Conservation (phyloP, 2,113 vertebrate species). For the Polypterus bichir region DNA sequence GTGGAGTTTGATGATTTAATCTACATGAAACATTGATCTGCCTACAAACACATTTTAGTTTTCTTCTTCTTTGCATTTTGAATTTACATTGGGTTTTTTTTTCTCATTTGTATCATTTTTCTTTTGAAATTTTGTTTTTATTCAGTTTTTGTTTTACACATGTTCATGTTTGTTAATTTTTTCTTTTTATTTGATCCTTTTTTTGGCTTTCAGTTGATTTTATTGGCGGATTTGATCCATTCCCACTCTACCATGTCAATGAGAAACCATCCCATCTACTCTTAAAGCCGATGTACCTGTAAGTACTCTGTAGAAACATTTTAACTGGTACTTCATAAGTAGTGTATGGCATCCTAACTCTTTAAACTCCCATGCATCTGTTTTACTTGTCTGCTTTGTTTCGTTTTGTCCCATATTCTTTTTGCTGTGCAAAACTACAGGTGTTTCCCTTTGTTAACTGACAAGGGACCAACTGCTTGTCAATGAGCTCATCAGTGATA, state of each 20-base stretch:
- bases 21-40: too few relatives aligned
- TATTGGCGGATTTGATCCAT: slow-evolving; percentile 93
- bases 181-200: slow-evolving; percentile 37
- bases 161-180: slow-evolving; percentile 26
- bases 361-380: too few relatives aligned
- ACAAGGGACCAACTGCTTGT: too few relatives aligned
- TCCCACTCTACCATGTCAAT: slow-evolving; percentile 87
- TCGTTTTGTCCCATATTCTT: too few relatives aligned
- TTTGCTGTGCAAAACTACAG: too few relatives aligned
- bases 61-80: not conserved
- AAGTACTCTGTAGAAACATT: slow-evolving; percentile 46
- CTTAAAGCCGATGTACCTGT: slow-evolving; percentile 77
- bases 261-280: slow-evolving; percentile 83
- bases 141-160: slow-evolving; percentile 26
- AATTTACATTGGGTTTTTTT: slow-evolving; percentile 7
- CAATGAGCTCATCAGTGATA: too few relatives aligned
- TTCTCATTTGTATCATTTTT: slow-evolving; percentile 33
- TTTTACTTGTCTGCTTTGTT: too few relatives aligned
- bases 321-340: too few relatives aligned
- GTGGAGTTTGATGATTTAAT: too few relatives aligned
- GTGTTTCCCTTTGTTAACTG: too few relatives aligned
- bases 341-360: too few relatives aligned
- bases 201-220: slow-evolving; percentile 85
- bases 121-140: slow-evolving; percentile 27
- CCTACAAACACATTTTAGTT: not conserved